Percentiles rank a stretch among this genome's conserved stretches.
phyloP scores from a whole-genome alignment of 2,113 vertebrate genomes.

The Copsychus sechellarum region DNA sequence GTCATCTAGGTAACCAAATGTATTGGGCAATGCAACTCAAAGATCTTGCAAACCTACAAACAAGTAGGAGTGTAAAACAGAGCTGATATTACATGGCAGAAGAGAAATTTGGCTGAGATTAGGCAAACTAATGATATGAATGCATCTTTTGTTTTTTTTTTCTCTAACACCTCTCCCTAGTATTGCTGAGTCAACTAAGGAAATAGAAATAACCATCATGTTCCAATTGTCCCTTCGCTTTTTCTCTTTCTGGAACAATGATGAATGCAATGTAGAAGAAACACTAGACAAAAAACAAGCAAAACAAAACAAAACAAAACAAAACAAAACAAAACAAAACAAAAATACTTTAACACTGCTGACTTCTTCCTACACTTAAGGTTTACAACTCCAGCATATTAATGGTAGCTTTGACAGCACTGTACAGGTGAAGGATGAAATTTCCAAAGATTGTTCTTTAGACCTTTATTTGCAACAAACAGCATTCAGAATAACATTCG shows the following conservation, averaged over 20 bases:
- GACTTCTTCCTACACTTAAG: not conserved
- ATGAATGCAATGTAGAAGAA: not conserved
- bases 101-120: not conserved
- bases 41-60: not conserved
- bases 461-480: not conserved
- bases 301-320: not conserved
- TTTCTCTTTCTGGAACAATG: not conserved
- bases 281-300: not conserved
- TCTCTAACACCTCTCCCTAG: not conserved
- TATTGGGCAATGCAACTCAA: not conserved
- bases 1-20: not conserved
- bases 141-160: not conserved
- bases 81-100: not conserved
- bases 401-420: not conserved
- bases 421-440: not conserved
- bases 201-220: not conserved
- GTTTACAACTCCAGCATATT: not conserved
- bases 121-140: not conserved
- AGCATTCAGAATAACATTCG: not conserved
- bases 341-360: not conserved
- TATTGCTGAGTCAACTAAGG: not conserved
- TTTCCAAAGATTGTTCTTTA: not conserved
- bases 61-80: fast-evolving
- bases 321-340: too few species aligned
- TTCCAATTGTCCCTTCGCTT: not conserved